Base-by-base conservation (phyloP, 2,113 vertebrate species). In the Falcunculus frontatus region DNA sequence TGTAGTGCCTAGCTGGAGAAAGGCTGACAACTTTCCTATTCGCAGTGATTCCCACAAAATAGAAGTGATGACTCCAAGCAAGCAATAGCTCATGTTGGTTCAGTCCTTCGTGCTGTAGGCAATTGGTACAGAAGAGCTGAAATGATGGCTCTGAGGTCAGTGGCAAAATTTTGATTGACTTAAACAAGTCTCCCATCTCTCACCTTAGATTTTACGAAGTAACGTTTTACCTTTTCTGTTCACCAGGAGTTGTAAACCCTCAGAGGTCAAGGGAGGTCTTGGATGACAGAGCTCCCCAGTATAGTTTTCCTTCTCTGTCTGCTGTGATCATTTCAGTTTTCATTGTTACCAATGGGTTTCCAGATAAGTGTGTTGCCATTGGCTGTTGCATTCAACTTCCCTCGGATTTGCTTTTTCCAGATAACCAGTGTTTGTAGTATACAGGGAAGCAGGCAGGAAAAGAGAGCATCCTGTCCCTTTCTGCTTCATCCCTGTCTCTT, bases 1-100 rank as follows among this genome's bases (percentile, higher is more conserved):
- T 56, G 37, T n/a, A 42, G 81, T 87, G 88, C 93, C 91, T 78
- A 81, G 91, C 67, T 92, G 88, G 90, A 76, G 87, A 68, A 90
- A 95, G 49, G 41, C 82, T 82, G 93, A 50, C 29, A 35, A 29
- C 64, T 79, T 95, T 91, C 81, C 68, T 74, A 19, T 87, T 90
- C 0, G 0, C 52, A 17, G 21, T 13, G 56, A 30, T 92, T 91
- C 68, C 72, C 30, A 30, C 86, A 80, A 84, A 94, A 74, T 2
- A 55, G 26, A 74, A 56, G 59, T 46, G 11, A 17, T 76, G 55
- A 69, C 33, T 60, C 78, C 42, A 67, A 81, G 44, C 20, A 52
- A 64, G 65, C 1, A 9, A n/a, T 67, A 63, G 12, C 39, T 87
- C 47, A 21, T n/a, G 46, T 84, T 13, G 0, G 0, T 52, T 77